Evolutionary conservation across 2,797 vertebrate species (phyloP).

Genomic region (Labeo calbasu): DNA sequence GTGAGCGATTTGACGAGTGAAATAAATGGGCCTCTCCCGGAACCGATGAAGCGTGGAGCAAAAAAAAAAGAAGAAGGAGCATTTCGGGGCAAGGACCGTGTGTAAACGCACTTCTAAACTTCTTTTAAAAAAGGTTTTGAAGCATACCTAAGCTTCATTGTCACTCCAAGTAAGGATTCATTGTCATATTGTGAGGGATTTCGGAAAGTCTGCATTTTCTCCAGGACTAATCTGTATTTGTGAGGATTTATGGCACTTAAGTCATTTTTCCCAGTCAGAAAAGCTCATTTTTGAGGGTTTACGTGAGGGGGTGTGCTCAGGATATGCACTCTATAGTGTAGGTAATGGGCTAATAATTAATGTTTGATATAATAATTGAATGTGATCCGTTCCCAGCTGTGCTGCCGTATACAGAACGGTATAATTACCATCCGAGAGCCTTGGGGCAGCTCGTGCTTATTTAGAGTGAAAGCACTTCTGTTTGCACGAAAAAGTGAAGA

Average conservation of each 20-base stretch:
- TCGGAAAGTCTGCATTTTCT: slow-evolving; percentile 29
- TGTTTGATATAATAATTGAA: slow-evolving; percentile 63
- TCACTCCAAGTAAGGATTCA: not conserved
- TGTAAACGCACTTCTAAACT: slow-evolving; percentile 33
- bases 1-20: slow-evolving; percentile 57
- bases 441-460: slow-evolving; percentile 50
- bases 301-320: slow-evolving; percentile 37
- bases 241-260: slow-evolving; percentile 50
- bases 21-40: slow-evolving; percentile 58
- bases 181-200: slow-evolving; percentile 46
- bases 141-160: slow-evolving; percentile 29
- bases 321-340: slow-evolving; percentile 44
- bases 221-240: slow-evolving; percentile 49
- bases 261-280: slow-evolving; percentile 39
- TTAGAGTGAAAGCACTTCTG: slow-evolving; percentile 50
- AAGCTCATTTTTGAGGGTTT: slow-evolving; percentile 46
- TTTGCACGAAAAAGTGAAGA: slow-evolving; percentile 55
- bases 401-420: slow-evolving; percentile 42
- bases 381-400: slow-evolving; percentile 53
- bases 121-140: slow-evolving; percentile 5
- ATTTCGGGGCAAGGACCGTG: not conserved
- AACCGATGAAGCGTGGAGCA: slow-evolving; percentile 45
- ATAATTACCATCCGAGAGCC: slow-evolving; percentile 58
- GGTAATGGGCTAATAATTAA: slow-evolving; percentile 60
- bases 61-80: slow-evolving; percentile 22